Base-by-base conservation (phyloP, 2,797 vertebrate species). In the Melanotaenia parkinsoni region DNA sequence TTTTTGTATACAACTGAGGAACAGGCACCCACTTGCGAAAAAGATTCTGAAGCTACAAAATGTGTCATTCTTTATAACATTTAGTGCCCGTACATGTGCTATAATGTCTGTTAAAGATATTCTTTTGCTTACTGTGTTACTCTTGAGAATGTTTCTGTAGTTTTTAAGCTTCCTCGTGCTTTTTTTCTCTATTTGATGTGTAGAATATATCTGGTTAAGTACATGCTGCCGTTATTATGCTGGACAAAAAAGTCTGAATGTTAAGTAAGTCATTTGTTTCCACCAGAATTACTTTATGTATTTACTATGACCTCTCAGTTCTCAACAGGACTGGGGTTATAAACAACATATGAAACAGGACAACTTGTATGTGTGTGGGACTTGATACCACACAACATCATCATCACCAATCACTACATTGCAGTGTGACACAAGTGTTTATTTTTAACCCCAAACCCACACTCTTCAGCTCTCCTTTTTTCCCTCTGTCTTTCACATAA, bases 331-430 rank as follows among this genome's bases (percentile, higher is more conserved):
- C 63, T 63, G 69, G 26, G 14, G 47, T 79, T 72, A 76, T 64
- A 40, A 74, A 77, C 60, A 81, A 60, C 86, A 86, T 82, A 77
- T 81, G 79, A 89, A 88, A 90, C 87, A 85, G 80, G 89, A 87
- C 80, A 76, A 80, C 79, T 77, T 85, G 76, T 83, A 51, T 81
- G 83, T 81, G 82, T 28, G 9, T 62, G 56, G 68, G 77, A 68
- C 79, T 82, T 74, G 67, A 77, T 75, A 64, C 32, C 51, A 68
- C 70, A 76, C 45, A n/a, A 82, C 80, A 90, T 93, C 83, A 77
- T 92, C 78, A 79, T 63, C n/a, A 30, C 47, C 73, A 67, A 85
- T 94, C 88, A 61, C 89, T 92, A 77, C 70, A 45, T 37, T 45
- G 64, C 73, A 74, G 38, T 78, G 72, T 85, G 70, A 82, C 77